Evolutionary conservation across 2,113 vertebrate genomes (phyloP).

Genomic region (Polyodon spathula): DNA sequence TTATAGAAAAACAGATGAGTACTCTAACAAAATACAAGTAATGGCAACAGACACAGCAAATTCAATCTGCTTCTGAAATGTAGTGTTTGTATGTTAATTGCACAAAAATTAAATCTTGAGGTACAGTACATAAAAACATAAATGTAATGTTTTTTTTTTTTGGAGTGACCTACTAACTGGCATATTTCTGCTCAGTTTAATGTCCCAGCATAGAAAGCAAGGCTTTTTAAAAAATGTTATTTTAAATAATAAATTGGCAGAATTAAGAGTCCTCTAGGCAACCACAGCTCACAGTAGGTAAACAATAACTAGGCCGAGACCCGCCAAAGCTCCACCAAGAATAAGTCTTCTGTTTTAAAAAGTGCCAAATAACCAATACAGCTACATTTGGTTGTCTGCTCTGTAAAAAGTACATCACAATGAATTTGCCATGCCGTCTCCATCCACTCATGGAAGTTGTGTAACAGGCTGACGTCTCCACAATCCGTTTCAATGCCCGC

Average conservation of each 20-base stretch:
- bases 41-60: slow-evolving; percentile 24
- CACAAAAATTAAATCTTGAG: slow-evolving; percentile 10
- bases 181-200: slow-evolving; percentile 9
- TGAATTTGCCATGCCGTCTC: too few species aligned
- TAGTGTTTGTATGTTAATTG: slow-evolving; percentile 16
- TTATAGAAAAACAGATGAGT: slow-evolving; percentile 10
- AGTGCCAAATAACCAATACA: slow-evolving; percentile 1
- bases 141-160: slow-evolving; percentile 19
- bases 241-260: background rate
- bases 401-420: slow-evolving; percentile 11
- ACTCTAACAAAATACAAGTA: slow-evolving; percentile 16
- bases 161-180: slow-evolving; percentile 18
- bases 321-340: background rate
- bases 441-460: too few species aligned
- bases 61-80: slow-evolving; percentile 19
- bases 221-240: slow-evolving; percentile 14
- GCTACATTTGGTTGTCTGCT: background rate
- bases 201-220: background rate
- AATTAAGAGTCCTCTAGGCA: background rate
- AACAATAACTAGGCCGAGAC: slow-evolving; percentile 11
- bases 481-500: background rate
- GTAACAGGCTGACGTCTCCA: background rate
- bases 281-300: slow-evolving; percentile 40
- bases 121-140: slow-evolving; percentile 20
- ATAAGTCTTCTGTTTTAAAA: background rate